Evolutionary conservation across 2,888 invertebrate genomes (phyloP), one percentile per base, ranked within the genome.

Genomic region (Pyrrhia umbra): DNA sequence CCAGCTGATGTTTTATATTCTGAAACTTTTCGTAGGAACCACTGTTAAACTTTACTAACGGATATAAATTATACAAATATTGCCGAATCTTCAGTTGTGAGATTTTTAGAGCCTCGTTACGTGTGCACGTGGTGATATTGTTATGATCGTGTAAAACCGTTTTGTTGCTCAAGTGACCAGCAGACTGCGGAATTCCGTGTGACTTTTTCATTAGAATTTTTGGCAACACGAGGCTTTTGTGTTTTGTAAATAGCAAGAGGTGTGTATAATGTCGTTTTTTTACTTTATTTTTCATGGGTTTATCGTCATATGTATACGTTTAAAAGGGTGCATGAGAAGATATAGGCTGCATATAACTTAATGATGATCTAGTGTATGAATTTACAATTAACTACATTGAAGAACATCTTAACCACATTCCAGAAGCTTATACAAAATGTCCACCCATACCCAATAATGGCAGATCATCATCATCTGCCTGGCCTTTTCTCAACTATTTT

Each of bases 221-320:
- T 67, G 52, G 60, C 68, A 67, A 16, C 59, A 25, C 23, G 8
- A 40, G 8, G 15, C 5, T 27, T 67, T 59, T 59, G 42, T 67
- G 21, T 50, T 64, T 50, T 16, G n/a, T 67, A 20, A 42, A 67
- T 30, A 59, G 60, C 68, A 68, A 67, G 60, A 68, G 47, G 67
- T 67, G 3, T 8, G 37, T n/a, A 52, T 47, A 13, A 39, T 25
- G 27, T 23, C 1, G 23, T 23, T 51, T 55, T 50, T 23, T 16
- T 0, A n/a, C n/a, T n/a, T n/a, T n/a, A n/a, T n/a, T n/a, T n/a
- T n/a, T n/a, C n/a, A n/a, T n/a, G n/a, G n/a, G n/a, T n/a, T n/a
- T n/a, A n/a, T n/a, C 9, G 8, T 8, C 0, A 13, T 10, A 20
- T 27, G 2, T 20, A 20, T 10, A 43, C 1, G n/a, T n/a, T n/a